Percentiles rank a stretch among this genome's conserved stretches.
Conservation (phyloP, 1,140 invertebrate genomes). For the Drosophila bifasciata region DNA sequence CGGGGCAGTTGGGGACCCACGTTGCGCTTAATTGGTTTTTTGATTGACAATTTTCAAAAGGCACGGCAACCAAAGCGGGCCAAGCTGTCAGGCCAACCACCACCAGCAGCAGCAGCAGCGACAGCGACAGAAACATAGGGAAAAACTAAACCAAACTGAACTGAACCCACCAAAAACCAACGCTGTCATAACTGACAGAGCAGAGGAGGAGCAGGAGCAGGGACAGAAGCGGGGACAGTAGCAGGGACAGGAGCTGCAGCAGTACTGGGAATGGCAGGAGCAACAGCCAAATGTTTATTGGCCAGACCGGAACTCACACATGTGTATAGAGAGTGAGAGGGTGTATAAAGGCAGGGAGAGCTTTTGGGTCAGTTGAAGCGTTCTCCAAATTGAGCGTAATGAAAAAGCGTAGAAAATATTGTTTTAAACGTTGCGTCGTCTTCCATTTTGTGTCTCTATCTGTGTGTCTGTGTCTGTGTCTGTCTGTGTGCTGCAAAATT, state of each 20-base stretch:
- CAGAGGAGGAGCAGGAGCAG: background rate
- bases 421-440: constrained; percentile 36
- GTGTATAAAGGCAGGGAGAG: too few species aligned
- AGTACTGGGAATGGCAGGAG: constrained; percentile 11
- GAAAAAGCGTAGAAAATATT: constrained; percentile 43
- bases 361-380: constrained; percentile 25
- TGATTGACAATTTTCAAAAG: constrained; percentile 82
- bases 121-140: background rate
- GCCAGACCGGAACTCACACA: constrained; percentile 33
- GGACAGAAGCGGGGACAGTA: constrained; percentile 4
- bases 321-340: background rate
- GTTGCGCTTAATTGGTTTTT: constrained; percentile 83
- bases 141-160: constrained; percentile 10
- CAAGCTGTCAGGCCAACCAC: constrained; percentile 11
- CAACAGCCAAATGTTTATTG: constrained; percentile 65
- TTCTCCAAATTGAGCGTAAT: constrained; percentile 41
- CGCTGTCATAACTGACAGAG: constrained; percentile 69
- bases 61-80: constrained; percentile 31
- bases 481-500: background rate
- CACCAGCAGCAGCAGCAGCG: background rate
- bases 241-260: background rate
- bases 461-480: too few species aligned
- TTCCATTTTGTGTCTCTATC: too few species aligned
- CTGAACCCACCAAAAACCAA: constrained; percentile 14
- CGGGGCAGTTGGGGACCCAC: constrained; percentile 28